Evolutionary conservation across 2,113 vertebrate species (phyloP).

Genomic region (Cygnus buccinator): DNA sequence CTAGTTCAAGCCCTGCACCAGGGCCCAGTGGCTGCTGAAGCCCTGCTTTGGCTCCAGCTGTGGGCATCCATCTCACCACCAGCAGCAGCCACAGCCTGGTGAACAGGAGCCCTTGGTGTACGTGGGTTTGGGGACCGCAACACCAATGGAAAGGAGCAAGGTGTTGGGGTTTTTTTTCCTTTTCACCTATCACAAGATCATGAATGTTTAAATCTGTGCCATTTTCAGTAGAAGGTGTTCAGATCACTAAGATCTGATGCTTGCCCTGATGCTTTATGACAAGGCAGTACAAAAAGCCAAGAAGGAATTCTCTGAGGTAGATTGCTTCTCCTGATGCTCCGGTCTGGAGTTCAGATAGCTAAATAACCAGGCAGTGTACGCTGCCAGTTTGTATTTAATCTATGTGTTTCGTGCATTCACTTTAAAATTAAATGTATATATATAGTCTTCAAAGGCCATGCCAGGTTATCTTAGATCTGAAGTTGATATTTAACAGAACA

Average conservation of each 20-base stretch:
- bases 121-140: fast-evolving
- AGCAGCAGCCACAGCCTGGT: neutral
- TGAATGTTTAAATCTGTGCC: neutral
- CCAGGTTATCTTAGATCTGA: neutral
- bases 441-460: neutral
- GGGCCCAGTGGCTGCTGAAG: neutral
- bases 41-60: neutral
- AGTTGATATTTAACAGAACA: neutral
- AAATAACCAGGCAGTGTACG: neutral
- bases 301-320: neutral
- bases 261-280: neutral
- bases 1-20: neutral
- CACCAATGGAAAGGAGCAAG: neutral
- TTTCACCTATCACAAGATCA: neutral
- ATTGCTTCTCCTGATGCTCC: neutral
- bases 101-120: neutral
- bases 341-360: neutral
- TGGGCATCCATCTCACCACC: fast-evolving
- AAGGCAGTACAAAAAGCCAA: neutral
- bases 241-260: neutral
- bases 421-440: neutral
- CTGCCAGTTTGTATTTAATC: neutral
- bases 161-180: neutral
- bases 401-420: neutral
- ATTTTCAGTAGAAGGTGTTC: neutral